Evolutionary conservation across 2,113 vertebrate genomes (phyloP).

Genomic region (Heterotilapia buettikoferi): DNA sequence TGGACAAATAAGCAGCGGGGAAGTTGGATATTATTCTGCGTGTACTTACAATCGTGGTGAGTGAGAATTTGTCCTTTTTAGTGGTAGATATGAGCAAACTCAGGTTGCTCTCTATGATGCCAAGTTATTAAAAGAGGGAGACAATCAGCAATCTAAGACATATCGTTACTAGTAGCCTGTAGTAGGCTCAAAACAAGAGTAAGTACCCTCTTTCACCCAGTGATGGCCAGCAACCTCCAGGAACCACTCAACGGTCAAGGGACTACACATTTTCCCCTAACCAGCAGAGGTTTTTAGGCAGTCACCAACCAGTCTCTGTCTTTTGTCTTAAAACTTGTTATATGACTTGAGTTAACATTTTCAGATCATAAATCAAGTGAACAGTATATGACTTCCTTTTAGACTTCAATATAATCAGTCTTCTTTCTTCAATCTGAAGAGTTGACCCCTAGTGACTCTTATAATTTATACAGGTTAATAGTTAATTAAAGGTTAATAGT

Average conservation of each 20-base stretch:
- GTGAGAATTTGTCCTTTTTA: not conserved
- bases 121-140: not conserved
- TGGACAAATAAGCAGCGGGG: not conserved
- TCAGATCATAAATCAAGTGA: not conserved
- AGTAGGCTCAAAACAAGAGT: no score
- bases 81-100: not conserved
- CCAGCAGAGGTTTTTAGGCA: not conserved
- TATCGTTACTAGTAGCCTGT: no score
- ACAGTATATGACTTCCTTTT: not conserved
- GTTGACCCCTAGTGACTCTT: not conserved
- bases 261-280: not conserved
- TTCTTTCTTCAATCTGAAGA: not conserved
- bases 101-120: not conserved
- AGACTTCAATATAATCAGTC: not conserved
- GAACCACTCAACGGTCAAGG: not conserved
- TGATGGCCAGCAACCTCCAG: not conserved
- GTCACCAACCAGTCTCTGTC: not conserved
- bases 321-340: not conserved
- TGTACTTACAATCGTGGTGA: not conserved
- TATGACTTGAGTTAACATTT: not conserved
- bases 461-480: not conserved
- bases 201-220: no score
- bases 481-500: no score
- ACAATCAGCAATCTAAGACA: not conserved
- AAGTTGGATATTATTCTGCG: not conserved